Base-by-base conservation (phyloP, 2,113 vertebrate genomes). In the Pelusios castaneus region DNA sequence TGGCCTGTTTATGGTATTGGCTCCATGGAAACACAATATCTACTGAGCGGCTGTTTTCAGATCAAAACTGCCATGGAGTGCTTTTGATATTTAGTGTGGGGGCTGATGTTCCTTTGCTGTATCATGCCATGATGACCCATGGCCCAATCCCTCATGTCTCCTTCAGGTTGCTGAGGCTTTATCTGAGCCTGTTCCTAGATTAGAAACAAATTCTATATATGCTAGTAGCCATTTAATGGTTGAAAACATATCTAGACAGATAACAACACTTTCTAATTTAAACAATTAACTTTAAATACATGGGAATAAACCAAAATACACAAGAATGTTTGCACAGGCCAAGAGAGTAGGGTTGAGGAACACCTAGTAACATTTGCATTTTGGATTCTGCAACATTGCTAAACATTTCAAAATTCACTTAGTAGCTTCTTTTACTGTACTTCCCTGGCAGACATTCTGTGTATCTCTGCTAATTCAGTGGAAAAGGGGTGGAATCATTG, bases 81-180 rank as follows among this genome's bases (percentile, higher is more conserved):
- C 79, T 91, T 54, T 85, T 67, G 91, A 89, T 93, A 89, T 94
- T 91, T 91, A 89, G 92, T 27, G 17, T 31, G 27, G 9, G n/a
- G n/a, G 77, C 82, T 84, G 6, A 22, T 34, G 47, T 88, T 94
- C 85, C 75, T 91, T 95, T 60, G 31, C 24, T 84, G 77, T n/a
- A 92, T 54, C 85, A 86, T 84, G 85, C 90, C 83, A 29, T 94
- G 92, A 95, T 87, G 91, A 19, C 49, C 76, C 89, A 90, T 6
- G 8, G 63, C 80, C 91, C 77, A n/a, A 14, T 77, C 82, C 29
- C 24, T 84, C 22, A 19, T 2, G 2, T 82, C 84, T 84, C 58
- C 73, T 86, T 88, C 75, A 82, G 78, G 13, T 47, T 56, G 16
- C 52, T 87, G 55, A 56, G 79, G 19, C 75, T 91, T 89, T 78